Conservation (phyloP, 2,113 vertebrate genomes). For the Sinosuthora webbiana region DNA sequence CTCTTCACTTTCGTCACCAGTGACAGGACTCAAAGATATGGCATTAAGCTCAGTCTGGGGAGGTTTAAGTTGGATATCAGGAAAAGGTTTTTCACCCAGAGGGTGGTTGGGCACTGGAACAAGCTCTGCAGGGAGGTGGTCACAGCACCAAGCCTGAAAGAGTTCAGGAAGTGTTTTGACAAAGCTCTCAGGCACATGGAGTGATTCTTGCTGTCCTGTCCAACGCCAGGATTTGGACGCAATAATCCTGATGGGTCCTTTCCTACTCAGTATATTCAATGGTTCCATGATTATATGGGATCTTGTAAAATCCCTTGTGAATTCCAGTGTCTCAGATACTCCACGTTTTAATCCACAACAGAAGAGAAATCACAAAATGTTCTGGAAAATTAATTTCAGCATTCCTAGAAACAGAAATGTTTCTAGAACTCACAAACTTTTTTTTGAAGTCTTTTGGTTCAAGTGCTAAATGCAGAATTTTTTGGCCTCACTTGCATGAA, state of each 20-base stretch:
- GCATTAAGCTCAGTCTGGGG: background rate
- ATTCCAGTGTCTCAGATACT: background rate
- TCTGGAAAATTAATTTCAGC: background rate
- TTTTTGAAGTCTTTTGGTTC: background rate
- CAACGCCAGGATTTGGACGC: background rate
- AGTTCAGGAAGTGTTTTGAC: background rate
- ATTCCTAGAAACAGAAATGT: background rate
- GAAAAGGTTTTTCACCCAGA: background rate
- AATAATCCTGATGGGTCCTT: background rate
- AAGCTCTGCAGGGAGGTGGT: background rate
- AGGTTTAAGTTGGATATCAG: background rate
- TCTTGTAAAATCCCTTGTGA: background rate
- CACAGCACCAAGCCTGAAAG: background rate
- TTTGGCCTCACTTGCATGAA: background rate
- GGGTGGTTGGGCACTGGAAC: background rate
- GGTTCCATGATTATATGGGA: accelerated
- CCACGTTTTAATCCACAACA: background rate
- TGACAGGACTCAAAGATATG: background rate
- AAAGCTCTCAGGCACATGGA: background rate
- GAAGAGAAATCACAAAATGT: background rate
- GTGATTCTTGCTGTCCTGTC: background rate
- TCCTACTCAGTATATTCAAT: background rate
- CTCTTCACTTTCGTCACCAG: background rate
- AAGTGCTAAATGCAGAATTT: background rate
- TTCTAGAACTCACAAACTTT: background rate